Evolutionary conservation across 2,113 vertebrate genomes (phyloP), one percentile per base, ranked within the genome.

Genomic region (Coreoperca whiteheadi): DNA sequence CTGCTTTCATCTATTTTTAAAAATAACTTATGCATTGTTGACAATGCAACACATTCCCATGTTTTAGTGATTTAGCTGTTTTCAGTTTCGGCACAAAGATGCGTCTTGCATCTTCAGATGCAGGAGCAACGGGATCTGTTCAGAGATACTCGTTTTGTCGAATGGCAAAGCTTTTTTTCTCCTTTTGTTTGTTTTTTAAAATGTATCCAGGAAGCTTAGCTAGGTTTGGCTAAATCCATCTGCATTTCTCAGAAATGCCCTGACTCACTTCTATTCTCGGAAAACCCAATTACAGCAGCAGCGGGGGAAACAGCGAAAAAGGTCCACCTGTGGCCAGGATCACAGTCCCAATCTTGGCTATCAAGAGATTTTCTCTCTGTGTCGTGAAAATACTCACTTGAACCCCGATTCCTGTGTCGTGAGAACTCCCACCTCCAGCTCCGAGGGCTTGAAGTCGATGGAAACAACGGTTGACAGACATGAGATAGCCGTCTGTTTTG

Each of bases 391-490:
- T 23, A 79, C 79, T 96, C 83, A 98, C 97, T 97, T 97, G 96
- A 97, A 98, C 83, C 94, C 97, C 46, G 97, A 96, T 66, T 97
- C 96, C 89, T 97, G 95, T 89, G 96, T 94, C 53, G 96, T 97
- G 89, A 98, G 93, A 73, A 97, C 96, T 88, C 97, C 97, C 88
- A 98, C 96, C 95, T 98, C 97, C 91, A 98, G 94, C 94, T 98
- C 97, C 60, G 96, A 97, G 87, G 97, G 97, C 89, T 98, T 98
- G 94, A 98, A 98, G 94, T 98, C 97, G 89, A 97, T 97, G 77
- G 96, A 97, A 65, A 98, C 94, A 79, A 98, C 97, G 83, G 97
- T 97, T 79, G 97, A 96, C 77, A 98, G 94, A 86, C 97, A 98
- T 5, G 97, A 98, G 93, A 98, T 97, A 63, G 97, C 97, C 68